Base-by-base conservation (phyloP, 2,113 vertebrate species). In the Pygoscelis adeliae region DNA sequence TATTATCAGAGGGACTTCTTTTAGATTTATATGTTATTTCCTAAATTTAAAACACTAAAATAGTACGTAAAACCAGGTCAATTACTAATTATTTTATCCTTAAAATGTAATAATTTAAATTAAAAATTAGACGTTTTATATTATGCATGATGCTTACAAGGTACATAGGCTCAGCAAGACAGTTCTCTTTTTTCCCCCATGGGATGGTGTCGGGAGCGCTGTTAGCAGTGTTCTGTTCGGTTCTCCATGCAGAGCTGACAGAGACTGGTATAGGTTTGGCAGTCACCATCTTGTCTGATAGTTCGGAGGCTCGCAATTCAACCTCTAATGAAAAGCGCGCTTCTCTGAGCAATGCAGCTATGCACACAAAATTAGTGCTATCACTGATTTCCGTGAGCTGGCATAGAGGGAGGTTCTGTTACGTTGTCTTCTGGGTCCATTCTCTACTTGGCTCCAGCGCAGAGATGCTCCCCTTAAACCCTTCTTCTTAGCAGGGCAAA, bases 161-260 rank as follows among this genome's bases (percentile, higher is more conserved):
- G 2, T 62, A 32, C 0, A 0, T 21, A 40, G n/a, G 7, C 23
- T 93, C 46, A 83, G 62, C 13, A 30, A 49, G 59, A 47, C 2
- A 6, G 7, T 49, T 77, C 9, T 83, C 13, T 53, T 53, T 91
- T 63, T 38, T 21, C 10, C 12, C 30, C 21, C 11, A 4, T 19
- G 38, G 69, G 32, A 55, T 49, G 36, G 13, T 72, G 47, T 59
- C 25, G 46, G 70, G 13, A 36, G 15, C 0, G 0, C 44, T 36
- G 27, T 47, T 53, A 21, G 4, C 47, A 72, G 22, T 13, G 30
- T 19, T 71, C 25, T 78, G 17, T 26, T 88, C 0, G 0, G 27
- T 40, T 59, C 49, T 93, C 34, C 26, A 5, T 19, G 44, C 34
- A 50, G 72, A 65, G 32, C 46, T 67, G 71, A 86, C 10, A 46